Evolutionary conservation across 37 sponge, comb jelly and placozoan species (phyloP).

Genomic region (Beroe forskalii): DNA sequence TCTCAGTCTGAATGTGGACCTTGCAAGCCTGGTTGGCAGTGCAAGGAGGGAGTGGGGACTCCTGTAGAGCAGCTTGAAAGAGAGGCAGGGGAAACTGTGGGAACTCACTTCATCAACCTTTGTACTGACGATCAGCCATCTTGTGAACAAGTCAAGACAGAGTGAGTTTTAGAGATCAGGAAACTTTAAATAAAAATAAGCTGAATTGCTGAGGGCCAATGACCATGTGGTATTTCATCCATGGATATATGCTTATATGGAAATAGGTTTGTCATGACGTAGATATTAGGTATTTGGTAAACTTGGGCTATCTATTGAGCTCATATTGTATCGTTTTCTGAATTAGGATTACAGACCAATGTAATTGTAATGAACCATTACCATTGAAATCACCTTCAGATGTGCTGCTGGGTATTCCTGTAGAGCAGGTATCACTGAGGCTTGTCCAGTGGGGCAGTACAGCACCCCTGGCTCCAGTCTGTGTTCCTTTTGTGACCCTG

Average conservation of each 20-base stretch:
- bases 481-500: constrained; percentile 31
- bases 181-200: not conserved
- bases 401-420: constrained; percentile 50
- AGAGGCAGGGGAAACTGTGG: not conserved
- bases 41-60: constrained; percentile 22
- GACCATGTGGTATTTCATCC: too few species aligned
- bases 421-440: constrained; percentile 55
- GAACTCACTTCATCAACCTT: constrained; percentile 39
- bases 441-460: not conserved
- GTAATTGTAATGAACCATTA: too few species aligned
- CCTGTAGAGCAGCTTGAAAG: constrained; percentile 57
- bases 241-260: too few species aligned
- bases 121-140: constrained; percentile 6
- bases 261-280: too few species aligned
- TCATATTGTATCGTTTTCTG: too few species aligned
- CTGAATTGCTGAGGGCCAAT: not conserved
- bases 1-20: not conserved
- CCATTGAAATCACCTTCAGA: too few species aligned
- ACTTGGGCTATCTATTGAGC: too few species aligned
- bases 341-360: too few species aligned
- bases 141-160: constrained; percentile 20
- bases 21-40: constrained; percentile 39
- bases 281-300: too few species aligned
- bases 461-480: not conserved
- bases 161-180: constrained; percentile 11